phyloP scores from a whole-genome alignment of 2,113 vertebrate species.

The Sisor rabdophorus region DNA sequence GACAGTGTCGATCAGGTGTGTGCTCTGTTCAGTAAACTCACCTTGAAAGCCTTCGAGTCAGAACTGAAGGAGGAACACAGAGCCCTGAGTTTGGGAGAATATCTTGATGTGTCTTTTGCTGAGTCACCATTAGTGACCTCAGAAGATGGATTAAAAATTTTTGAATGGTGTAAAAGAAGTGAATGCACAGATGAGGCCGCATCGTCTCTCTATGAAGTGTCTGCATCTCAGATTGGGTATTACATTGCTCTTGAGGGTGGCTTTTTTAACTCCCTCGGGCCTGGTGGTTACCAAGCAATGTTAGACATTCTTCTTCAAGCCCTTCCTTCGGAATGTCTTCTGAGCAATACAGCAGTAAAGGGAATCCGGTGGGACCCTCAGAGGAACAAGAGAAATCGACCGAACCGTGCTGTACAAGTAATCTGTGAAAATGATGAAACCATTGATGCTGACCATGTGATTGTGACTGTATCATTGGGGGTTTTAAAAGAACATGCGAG shows the following conservation, averaged over 20 bases:
- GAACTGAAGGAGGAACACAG: constrained; percentile 44
- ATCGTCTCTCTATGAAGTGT: constrained; percentile 60
- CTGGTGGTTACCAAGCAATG: constrained; percentile 55
- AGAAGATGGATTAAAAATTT: constrained; percentile 41
- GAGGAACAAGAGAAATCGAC: constrained; percentile 24
- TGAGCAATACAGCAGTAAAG: constrained; percentile 42
- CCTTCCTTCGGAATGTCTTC: constrained; percentile 44
- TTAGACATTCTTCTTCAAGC: constrained; percentile 49
- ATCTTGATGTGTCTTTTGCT: constrained; percentile 55
- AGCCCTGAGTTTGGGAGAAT: constrained; percentile 50
- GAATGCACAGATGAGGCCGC: constrained; percentile 61
- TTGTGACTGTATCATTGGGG: constrained; percentile 54
- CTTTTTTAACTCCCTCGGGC: constrained; percentile 58
- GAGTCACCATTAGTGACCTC: constrained; percentile 15
- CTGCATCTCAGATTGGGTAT: constrained; percentile 52
- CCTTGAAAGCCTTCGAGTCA: constrained; percentile 48
- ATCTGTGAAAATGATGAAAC: constrained; percentile 51
- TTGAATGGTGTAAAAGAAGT: constrained; percentile 61
- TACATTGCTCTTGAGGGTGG: constrained; percentile 56
- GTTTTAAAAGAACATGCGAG: constrained; percentile 50
- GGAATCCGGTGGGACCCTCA: constrained; percentile 42
- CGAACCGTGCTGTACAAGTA: constrained; percentile 42
- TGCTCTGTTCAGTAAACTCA: constrained; percentile 50
- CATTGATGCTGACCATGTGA: constrained; percentile 55
- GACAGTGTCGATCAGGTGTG: constrained; percentile 50